Evolutionary conservation across 2,888 invertebrate genomes (phyloP), one percentile per base, ranked within the genome.

Genomic region (Oxystoma pomonae): DNA sequence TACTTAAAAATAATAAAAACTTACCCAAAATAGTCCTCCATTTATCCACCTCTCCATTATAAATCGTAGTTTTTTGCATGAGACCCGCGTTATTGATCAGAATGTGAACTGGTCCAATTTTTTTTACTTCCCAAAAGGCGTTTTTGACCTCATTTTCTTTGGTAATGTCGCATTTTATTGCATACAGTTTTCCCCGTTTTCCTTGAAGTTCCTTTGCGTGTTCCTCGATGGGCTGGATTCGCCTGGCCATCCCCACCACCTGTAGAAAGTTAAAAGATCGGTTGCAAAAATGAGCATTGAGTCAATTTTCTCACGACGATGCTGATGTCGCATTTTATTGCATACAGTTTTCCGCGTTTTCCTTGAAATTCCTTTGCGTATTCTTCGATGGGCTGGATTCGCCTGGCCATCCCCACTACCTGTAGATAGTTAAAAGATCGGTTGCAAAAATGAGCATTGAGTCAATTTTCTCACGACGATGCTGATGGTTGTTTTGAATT

Each of bases 11-110:
- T n/a, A 21, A 3, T 16, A 3, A 65, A 62, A 56, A 71, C 5
- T 71, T 72, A 62, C 73, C 70, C 18, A 74, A 61, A 7, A 69
- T 66, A 59, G 67, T 63, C 50, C 58, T 69, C 71, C 71, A 74
- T 0, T 61, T 62, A 21, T 67, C 68, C 0, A 69, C 64, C 9
- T 71, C 56, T 1, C 72, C 74, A 70, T 75, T 73, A 22, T 68
- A 65, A 57, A 78, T 63, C 16, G 62, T 66, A 16, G 69, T 70
- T 2, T 64, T 21, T 9, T 60, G 55, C 1, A 63, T n/a, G 2
- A 73, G n/a, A 1, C 78, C 80, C 16, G 80, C 80, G 62, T 79
- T 79, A 61, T 81, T 81, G 1, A 81, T 72, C 20, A 81, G 69
- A 51, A 80, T 74, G 57, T 78, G 73, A 9, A 80, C 73, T 0